Evolutionary conservation across 1,140 invertebrate genomes (phyloP).

Genomic region (Piezodorus guildinii): DNA sequence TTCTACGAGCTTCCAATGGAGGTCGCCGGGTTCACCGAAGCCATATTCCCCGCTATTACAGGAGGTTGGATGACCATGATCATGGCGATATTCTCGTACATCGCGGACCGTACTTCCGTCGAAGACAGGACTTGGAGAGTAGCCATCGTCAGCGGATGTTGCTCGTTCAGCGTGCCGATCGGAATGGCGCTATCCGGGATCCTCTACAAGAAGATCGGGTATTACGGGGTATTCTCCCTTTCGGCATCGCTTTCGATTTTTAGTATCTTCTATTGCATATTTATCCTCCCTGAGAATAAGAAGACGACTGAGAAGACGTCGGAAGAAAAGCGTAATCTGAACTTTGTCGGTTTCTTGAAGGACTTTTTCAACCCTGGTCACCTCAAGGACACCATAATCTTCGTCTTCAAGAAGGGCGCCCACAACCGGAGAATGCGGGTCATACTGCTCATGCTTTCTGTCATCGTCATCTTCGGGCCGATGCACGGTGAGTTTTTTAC

Average conservation of each 20-base stretch:
- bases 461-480: background rate
- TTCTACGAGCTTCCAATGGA: constrained; percentile 53
- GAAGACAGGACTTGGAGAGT: constrained; percentile 69
- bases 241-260: constrained; percentile 39
- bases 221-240: constrained; percentile 65
- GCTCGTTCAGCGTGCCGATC: constrained; percentile 65
- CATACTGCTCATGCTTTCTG: background rate
- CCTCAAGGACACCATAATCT: background rate
- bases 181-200: constrained; percentile 29
- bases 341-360: background rate
- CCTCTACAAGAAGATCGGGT: constrained; percentile 52
- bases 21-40: constrained; percentile 58
- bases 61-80: constrained; percentile 83
- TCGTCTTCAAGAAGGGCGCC: background rate
- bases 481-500: background rate
- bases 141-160: constrained; percentile 69
- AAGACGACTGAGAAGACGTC: background rate
- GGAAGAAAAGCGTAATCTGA: background rate
- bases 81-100: constrained; percentile 80
- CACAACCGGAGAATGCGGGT: background rate
- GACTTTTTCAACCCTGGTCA: background rate
- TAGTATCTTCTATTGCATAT: background rate
- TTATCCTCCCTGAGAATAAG: background rate
- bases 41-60: constrained; percentile 62
- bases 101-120: constrained; percentile 69